Conservation (phyloP, 2,797 vertebrate genomes). For the Argya squamiceps region DNA sequence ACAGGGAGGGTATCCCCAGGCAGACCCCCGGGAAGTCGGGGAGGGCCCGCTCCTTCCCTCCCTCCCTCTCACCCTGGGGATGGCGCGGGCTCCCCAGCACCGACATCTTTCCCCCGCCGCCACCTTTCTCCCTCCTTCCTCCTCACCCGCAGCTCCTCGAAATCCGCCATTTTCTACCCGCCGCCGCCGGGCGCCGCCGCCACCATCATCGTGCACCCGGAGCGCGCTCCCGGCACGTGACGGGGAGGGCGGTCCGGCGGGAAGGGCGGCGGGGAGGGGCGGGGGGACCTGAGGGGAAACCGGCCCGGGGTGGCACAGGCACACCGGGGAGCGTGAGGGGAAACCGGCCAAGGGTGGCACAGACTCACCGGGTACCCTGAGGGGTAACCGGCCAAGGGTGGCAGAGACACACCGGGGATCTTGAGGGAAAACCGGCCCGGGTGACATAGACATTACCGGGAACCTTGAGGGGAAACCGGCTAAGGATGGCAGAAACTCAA, state of each 20-base stretch:
- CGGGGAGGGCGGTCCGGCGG: background rate
- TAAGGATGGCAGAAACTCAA: fast-evolving
- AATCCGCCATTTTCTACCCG: constrained; percentile 90
- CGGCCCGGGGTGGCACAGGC: no score
- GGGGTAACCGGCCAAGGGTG: fast-evolving
- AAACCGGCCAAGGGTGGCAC: fast-evolving
- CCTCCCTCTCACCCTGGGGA: background rate
- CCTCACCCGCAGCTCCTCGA: constrained; percentile 87
- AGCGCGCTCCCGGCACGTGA: constrained; percentile 60
- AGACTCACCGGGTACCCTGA: fast-evolving
- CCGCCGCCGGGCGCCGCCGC: constrained; percentile 56
- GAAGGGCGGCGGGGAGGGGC: background rate
- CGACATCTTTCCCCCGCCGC: background rate
- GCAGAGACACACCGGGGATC: no score
- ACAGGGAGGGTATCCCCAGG: background rate
- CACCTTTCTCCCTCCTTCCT: constrained; percentile 15
- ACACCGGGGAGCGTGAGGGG: no score
- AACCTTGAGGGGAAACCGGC: background rate
- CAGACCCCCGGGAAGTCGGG: background rate
- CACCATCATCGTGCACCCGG: constrained; percentile 60
- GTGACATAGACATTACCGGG: no score
- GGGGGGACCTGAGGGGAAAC: background rate
- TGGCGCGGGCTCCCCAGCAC: background rate
- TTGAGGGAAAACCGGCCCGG: fast-evolving
- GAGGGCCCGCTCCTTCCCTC: background rate